Evolutionary conservation across 2,888 invertebrate species (phyloP).

Genomic region (Pristionchus exspectatus): DNA sequence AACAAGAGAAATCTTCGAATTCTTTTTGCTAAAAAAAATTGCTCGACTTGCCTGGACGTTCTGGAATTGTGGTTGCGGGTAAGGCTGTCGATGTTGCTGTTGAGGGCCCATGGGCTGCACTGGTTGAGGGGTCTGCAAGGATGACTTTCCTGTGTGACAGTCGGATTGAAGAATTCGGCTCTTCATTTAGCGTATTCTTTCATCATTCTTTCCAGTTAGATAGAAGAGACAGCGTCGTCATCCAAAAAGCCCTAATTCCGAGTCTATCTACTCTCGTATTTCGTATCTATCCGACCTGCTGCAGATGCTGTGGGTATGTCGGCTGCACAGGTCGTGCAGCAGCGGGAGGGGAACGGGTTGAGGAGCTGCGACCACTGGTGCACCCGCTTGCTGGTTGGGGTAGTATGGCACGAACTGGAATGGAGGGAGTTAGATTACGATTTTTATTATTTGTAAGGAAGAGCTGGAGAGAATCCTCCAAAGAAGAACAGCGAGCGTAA

Average conservation of each 20-base stretch:
- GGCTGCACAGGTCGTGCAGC: background rate
- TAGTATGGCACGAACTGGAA: conserved; percentile 46
- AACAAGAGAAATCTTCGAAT: background rate
- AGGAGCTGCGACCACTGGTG: conserved; percentile 51
- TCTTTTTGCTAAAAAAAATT: too few relatives aligned
- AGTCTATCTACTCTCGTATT: too few relatives aligned
- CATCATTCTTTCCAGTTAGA: too few relatives aligned
- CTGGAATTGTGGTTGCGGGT: conserved; percentile 9
- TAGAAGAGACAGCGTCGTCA: too few relatives aligned
- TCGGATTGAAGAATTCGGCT: too few relatives aligned
- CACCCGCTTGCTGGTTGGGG: background rate
- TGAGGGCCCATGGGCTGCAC: background rate
- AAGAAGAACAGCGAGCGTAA: background rate
- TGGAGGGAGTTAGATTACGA: background rate
- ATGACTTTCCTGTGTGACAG: too few relatives aligned
- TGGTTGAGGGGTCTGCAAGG: background rate
- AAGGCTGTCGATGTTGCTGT: background rate
- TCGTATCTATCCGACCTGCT: too few relatives aligned
- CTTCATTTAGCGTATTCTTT: too few relatives aligned
- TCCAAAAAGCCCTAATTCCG: too few relatives aligned
- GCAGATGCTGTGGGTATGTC: background rate
- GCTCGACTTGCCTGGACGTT: background rate
- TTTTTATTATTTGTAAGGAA: background rate
- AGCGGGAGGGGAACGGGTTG: conserved; percentile 54
- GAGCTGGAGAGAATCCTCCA: background rate